A percentile compares a stretch with the other conserved stretches of the same genome.
Conservation (phyloP, 2,888 invertebrate species). For the Machimus rusticus region DNA sequence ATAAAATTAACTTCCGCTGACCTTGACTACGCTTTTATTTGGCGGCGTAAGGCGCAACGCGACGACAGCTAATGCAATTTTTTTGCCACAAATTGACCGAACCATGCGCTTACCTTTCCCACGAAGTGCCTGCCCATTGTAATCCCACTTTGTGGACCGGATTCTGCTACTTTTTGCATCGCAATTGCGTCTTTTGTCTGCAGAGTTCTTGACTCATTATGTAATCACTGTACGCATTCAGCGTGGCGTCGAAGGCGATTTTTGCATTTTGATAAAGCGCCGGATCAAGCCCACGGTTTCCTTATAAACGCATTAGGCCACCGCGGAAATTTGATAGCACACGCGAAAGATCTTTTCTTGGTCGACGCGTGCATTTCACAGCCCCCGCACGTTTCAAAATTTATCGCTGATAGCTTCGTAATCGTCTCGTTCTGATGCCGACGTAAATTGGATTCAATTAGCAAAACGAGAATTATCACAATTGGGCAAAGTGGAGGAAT, state of each 20-base stretch:
- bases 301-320: not conserved
- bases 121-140: not conserved
- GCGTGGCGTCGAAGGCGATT: not conserved
- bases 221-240: not conserved
- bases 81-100: not conserved
- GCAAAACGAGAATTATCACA: constrained; percentile 12
- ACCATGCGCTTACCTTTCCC: not conserved
- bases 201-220: not conserved
- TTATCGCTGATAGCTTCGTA: not conserved
- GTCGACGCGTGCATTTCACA: not conserved
- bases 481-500: constrained; percentile 7
- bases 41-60: not conserved
- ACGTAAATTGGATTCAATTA: constrained; percentile 31
- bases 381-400: not conserved
- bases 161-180: not conserved
- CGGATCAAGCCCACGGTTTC: not conserved
- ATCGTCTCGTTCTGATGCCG: constrained; percentile 4
- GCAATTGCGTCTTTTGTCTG: not conserved
- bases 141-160: not conserved
- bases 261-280: not conserved
- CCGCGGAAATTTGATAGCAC: not conserved
- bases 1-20: constrained; percentile 33
- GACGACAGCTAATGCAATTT: not conserved
- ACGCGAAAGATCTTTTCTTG: not conserved
- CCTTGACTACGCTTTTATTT: constrained; percentile 11